Conservation (phyloP, 53 echinoderm and acorn worm genomes). For the Holothuria leucospilota region DNA sequence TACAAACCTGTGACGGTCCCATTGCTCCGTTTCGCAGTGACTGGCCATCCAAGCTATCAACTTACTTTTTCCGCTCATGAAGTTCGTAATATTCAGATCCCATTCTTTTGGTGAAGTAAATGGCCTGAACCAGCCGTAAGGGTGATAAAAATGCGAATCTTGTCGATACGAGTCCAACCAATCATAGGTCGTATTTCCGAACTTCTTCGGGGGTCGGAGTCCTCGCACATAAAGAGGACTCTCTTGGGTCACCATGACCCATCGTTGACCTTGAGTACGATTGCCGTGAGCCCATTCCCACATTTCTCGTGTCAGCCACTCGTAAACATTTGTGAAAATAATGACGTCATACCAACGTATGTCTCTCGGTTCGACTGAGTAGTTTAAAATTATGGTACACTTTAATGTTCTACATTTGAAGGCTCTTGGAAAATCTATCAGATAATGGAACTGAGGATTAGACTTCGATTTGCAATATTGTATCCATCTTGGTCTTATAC, state of each 20-base stretch:
- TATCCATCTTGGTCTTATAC: conserved; percentile 35
- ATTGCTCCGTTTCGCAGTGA: conserved; percentile 44
- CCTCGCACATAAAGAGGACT: conserved; percentile 43
- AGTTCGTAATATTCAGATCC: conserved; percentile 28
- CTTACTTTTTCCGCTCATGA: conserved; percentile 27
- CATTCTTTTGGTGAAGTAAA: conserved; percentile 6
- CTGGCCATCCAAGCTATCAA: conserved; percentile 37
- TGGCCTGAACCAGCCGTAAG: conserved; percentile 24
- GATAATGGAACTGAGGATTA: not conserved
- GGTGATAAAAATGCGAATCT: conserved; percentile 22
- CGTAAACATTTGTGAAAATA: conserved; percentile 36
- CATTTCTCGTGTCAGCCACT: conserved; percentile 27
- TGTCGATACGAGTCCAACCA: conserved; percentile 37
- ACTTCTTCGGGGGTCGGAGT: conserved; percentile 14
- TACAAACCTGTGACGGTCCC: conserved; percentile 37
- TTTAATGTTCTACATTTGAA: not conserved
- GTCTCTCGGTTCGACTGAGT: conserved; percentile 6
- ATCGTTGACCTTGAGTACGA: conserved; percentile 13
- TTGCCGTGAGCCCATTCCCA: conserved; percentile 33
- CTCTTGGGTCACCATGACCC: conserved; percentile 52
- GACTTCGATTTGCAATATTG: conserved; percentile 11
- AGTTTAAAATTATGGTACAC: conserved; percentile 11
- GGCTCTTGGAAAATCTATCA: conserved; percentile 6
- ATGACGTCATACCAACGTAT: conserved; percentile 16
- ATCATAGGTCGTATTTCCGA: conserved; percentile 26